Percentiles rank a stretch among this genome's conserved stretches.
These are phyloP conservation scores for Gymnopithys bicolor DNA, from an alignment of 2,797 vertebrate genomes.

Conservation along the genomic window DNA sequence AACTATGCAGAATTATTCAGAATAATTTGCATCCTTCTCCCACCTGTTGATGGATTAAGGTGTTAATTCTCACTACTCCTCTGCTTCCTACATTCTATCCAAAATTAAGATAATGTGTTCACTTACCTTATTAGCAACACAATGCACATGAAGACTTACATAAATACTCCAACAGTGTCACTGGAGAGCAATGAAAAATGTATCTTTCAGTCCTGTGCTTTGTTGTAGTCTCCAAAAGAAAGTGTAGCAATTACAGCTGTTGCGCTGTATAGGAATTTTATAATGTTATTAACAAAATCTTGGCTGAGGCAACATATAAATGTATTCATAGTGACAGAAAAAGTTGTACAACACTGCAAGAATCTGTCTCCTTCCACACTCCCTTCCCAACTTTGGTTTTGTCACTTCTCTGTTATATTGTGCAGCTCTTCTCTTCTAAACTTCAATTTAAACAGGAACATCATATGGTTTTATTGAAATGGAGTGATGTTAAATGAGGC, in stretches of 20 bases:
- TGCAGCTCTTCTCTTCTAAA: neutral
- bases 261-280: neutral
- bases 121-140: neutral
- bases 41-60: neutral
- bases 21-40: neutral
- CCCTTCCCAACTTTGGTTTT: neutral
- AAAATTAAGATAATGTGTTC: neutral
- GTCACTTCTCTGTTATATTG: neutral
- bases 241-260: neutral
- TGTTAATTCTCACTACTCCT: neutral
- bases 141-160: neutral
- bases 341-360: neutral
- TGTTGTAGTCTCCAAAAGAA: neutral
- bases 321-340: neutral
- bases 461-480: neutral
- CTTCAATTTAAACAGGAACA: neutral
- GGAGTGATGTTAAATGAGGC: neutral
- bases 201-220: neutral
- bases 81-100: neutral
- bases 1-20: neutral
- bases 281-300: neutral
- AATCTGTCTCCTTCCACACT: rapidly evolving
- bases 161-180: neutral
- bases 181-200: neutral
- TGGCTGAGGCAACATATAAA: neutral